Evolutionary conservation across 2,113 vertebrate genomes (phyloP), one percentile per base, ranked within the genome.

Genomic region (Asarcornis scutulata): DNA sequence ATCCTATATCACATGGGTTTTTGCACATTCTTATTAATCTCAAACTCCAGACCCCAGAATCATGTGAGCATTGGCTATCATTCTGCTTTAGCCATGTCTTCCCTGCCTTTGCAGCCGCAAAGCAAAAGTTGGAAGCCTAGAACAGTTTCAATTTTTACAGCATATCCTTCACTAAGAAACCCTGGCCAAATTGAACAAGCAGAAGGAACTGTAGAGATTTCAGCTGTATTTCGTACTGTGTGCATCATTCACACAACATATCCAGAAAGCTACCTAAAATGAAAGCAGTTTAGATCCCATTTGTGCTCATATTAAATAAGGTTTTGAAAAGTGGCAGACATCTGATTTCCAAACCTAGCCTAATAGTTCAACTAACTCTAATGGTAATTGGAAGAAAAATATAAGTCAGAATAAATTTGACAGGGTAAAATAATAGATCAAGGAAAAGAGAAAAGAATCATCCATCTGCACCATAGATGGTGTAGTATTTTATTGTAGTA

Each of bases 11-110:
- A 4, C 14, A 11, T 21, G 27, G 36, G 8, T 0, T n/a, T 82
- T 60, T 67, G 29, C 7, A 7, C 75, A 38, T 11, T 66, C 25
- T 64, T 79, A 27, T 13, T 88, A 86, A 5, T 77, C 26, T 88
- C 34, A 50, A 75, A 62, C 36, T 53, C 23, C 14, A 56, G 29
- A 59, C 69, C 48, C 46, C 29, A 64, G 42, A 91, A 72, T 58
- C 44, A 20, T 13, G 27, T 0, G 0, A 83, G 46, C 53, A 80
- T 36, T 68, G 74, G 8, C 34, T 42, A 17, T 52, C 1, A 1
- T 13, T 78, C 34, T 84, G 32, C 86, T 90, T 77, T 42, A 44
- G 17, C 31, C 36, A 7, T n/a, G 36, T 42, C n/a, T 62, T 89
- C 58, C 17, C 32, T 36, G 21, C 34, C 26, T 69, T 69, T 0